These are phyloP conservation scores for Mus caroli DNA, from an alignment of 2,797 vertebrate genomes.

Conservation along the genomic window DNA sequence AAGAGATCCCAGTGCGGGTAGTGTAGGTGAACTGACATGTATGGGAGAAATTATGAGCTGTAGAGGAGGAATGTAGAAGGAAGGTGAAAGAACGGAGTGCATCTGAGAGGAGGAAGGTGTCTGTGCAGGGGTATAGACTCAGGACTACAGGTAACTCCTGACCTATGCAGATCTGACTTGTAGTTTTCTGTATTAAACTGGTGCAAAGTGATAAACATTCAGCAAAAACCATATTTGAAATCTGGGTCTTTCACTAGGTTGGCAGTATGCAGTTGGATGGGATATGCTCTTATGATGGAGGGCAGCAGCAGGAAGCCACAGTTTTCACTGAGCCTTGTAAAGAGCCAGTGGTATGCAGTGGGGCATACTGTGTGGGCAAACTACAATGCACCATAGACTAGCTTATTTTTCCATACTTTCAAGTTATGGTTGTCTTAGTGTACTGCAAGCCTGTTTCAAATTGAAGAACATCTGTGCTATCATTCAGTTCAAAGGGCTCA, in stretches of 20 bases:
- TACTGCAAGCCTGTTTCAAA: background rate
- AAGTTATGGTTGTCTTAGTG: background rate
- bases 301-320: background rate
- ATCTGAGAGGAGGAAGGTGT: too few species aligned
- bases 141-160: background rate
- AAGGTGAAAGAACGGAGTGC: background rate
- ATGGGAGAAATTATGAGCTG: background rate
- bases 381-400: background rate
- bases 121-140: background rate
- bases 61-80: background rate
- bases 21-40: background rate
- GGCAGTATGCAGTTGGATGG: background rate
- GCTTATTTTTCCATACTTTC: background rate
- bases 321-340: background rate
- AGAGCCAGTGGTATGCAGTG: background rate
- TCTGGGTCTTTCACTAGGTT: background rate
- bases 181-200: background rate
- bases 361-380: background rate
- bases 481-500: slow-evolving; percentile 1
- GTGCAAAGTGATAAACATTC: background rate
- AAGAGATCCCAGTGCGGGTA: background rate
- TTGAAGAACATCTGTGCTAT: background rate
- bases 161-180: background rate
- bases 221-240: background rate
- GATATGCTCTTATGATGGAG: background rate